Evolutionary conservation across 2,888 invertebrate species (phyloP), one percentile per base, ranked within the genome.

Genomic region (Dynastes tityus): DNA sequence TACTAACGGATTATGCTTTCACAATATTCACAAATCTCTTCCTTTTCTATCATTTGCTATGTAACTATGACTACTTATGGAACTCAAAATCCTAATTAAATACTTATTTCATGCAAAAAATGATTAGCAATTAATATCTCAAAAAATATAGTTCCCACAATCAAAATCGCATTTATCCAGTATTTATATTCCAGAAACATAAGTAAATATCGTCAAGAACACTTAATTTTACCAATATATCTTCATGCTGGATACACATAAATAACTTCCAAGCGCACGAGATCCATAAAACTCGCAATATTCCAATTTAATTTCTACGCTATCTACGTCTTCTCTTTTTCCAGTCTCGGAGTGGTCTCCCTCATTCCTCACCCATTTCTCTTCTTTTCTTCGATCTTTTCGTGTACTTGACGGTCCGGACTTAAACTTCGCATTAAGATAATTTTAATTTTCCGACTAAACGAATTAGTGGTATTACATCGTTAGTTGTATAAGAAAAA

Each of bases 381-480:
- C 40, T 61, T 29, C 61, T 27, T 9, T 9, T 3, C 32, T 61
- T 61, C 53, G 55, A 55, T 37, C 16, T 8, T 55, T 55, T 71
- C 58, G 45, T 45, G 45, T 45, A 45, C n/a, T 32, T n/a, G 16
- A 67, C 65, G 65, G 40, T 16, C 53, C 32, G 55, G 32, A 55
- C 53, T 32, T 40, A n/a, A 61, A 74, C 22, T 27, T 73, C 73
- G 55, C 61, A 45, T 74, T 61, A 61, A 61, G 68, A 79, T 77
- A 74, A 77, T 79, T 79, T 67, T 68, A 79, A 79, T 79, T 77
- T 77, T 77, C 75, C 73, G 63, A 67, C 77, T 65, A 68, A 75
- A 70, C 64, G 76, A 79, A 76, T 75, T 76, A 79, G 51, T 53
- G 68, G 29, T 55, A 58, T 58, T 58, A 74, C 45, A 27, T 64